Percentiles rank a stretch among this genome's conserved stretches.
Conservation (phyloP, 2,797 vertebrate genomes). For the Catostomus latipinnis region DNA sequence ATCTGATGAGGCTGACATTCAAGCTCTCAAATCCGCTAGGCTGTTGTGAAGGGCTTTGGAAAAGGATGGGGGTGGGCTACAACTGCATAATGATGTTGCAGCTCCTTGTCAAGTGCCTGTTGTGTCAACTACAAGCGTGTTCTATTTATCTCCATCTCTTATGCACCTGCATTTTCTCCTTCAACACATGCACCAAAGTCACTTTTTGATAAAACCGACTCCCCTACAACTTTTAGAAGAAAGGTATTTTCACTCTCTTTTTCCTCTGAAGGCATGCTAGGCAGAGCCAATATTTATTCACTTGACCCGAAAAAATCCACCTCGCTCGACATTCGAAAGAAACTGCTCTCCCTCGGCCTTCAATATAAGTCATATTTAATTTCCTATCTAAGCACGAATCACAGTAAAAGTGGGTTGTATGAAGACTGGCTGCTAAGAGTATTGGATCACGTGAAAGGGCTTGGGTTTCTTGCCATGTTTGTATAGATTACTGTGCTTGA, state of each 20-base stretch:
- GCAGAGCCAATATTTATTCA: conserved; percentile 72
- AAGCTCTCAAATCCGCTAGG: conserved; percentile 76
- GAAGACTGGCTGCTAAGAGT: conserved; percentile 18
- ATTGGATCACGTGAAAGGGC: conserved; percentile 41
- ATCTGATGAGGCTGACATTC: conserved; percentile 80
- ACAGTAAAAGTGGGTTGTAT: conserved; percentile 27
- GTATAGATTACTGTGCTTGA: conserved; percentile 42
- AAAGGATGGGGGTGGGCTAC: conserved; percentile 31
- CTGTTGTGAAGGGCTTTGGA: conserved; percentile 61
- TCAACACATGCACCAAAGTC: conserved; percentile 59
- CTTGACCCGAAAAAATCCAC: conserved; percentile 75
- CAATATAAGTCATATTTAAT: conserved; percentile 55
- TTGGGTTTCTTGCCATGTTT: conserved; percentile 48
- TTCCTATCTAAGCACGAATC: conserved; percentile 44
- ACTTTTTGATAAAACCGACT: conserved; percentile 68
- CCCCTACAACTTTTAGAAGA: conserved; percentile 65
- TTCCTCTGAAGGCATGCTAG: conserved; percentile 64
- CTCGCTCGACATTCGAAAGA: conserved; percentile 52
- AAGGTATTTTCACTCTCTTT: conserved; percentile 42
- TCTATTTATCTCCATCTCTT: conserved; percentile 62
- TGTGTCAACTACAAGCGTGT: conserved; percentile 73
- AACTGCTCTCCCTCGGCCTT: conserved; percentile 61
- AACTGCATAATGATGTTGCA: conserved; percentile 70
- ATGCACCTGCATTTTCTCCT: conserved; percentile 37
- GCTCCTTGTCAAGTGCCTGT: conserved; percentile 68